phyloP scores from a whole-genome alignment of 2,888 invertebrate species.

The Limnephilus lunatus region DNA sequence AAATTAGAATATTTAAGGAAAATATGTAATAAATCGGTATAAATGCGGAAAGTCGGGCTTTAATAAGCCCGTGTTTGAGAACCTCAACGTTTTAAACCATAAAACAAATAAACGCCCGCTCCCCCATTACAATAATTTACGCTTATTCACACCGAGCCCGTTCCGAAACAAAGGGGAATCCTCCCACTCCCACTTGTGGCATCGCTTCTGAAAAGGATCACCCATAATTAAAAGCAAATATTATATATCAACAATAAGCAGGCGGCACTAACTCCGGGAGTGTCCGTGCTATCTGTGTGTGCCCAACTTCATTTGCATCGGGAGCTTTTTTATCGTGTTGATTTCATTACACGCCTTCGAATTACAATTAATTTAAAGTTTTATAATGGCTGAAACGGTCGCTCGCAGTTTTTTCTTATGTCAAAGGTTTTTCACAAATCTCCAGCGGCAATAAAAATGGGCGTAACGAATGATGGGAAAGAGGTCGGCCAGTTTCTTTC shows the following conservation, averaged over 20 bases:
- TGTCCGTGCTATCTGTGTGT: not conserved
- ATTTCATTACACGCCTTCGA: conserved; percentile 44
- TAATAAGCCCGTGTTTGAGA: not conserved
- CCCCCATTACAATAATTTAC: not conserved
- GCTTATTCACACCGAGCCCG: not conserved
- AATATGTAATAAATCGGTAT: too few relatives aligned
- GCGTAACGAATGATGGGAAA: conserved; percentile 26
- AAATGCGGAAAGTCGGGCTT: too few relatives aligned
- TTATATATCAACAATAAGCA: conserved; percentile 45
- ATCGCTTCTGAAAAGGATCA: conserved; percentile 19
- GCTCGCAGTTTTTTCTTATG: conserved; percentile 20
- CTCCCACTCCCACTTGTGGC: conserved; percentile 18
- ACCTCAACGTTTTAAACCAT: not conserved
- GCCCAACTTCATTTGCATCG: conserved; percentile 34
- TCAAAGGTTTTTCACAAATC: conserved; percentile 30
- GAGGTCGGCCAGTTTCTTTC: not conserved
- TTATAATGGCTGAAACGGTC: not conserved
- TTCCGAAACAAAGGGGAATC: not conserved
- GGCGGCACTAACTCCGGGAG: conserved; percentile 34
- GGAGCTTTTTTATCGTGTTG: conserved; percentile 19
- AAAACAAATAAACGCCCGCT: conserved; percentile 25
- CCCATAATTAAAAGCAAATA: conserved; percentile 44
- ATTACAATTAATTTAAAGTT: conserved; percentile 22
- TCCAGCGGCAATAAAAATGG: conserved; percentile 10
- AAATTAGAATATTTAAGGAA: too few relatives aligned